Evolutionary conservation across 2,797 vertebrate genomes (phyloP).

Genomic region (Glossophaga mutica): DNA sequence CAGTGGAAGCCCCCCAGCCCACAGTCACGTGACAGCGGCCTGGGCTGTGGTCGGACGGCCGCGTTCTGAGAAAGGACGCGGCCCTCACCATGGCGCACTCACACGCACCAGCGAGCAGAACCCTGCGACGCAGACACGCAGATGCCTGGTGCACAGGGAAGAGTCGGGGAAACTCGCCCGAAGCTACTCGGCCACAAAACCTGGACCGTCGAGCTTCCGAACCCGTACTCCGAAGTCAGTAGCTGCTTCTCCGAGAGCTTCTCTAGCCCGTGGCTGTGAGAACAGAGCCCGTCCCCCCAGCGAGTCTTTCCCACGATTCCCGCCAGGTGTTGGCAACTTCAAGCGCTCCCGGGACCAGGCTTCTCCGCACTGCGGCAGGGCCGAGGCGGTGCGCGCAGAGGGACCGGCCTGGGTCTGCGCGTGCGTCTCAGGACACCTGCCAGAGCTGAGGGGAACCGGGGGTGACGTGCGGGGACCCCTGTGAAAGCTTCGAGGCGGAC

Average conservation of each 20-base stretch:
- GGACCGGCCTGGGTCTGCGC: not conserved
- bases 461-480: not conserved
- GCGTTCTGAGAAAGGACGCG: not conserved
- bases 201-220: not conserved
- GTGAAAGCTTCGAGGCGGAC: not conserved
- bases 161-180: not conserved
- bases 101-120: not conserved
- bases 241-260: not conserved
- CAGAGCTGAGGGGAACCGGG: not conserved
- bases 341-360: not conserved
- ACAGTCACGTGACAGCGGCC: not conserved
- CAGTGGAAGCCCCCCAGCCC: not conserved
- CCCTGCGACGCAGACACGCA: not conserved
- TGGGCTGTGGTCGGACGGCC: accelerated
- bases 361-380: not conserved
- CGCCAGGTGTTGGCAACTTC: not conserved
- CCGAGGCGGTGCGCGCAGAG: not conserved
- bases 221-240: not conserved
- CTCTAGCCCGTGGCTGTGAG: not conserved
- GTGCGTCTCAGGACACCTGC: not conserved
- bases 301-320: not conserved
- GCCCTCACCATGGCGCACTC: not conserved
- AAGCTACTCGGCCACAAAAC: not conserved
- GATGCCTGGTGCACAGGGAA: not conserved
- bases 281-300: not conserved